A percentile compares a stretch with the other conserved stretches of the same genome.
Conservation (phyloP, 2,888 invertebrate species). For the Chymomyza caudatula region DNA sequence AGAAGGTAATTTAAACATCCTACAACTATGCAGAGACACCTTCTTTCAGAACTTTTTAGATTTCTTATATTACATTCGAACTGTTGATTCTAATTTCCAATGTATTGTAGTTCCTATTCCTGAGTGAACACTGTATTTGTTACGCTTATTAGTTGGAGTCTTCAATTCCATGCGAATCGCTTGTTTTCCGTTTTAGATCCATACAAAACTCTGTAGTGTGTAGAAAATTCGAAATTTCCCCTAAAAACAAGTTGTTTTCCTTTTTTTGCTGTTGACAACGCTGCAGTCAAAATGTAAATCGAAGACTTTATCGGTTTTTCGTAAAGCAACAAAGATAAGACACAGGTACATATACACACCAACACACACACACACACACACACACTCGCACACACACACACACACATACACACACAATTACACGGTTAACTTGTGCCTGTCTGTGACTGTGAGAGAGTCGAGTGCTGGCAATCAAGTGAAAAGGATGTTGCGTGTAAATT, state of each 20-base stretch:
- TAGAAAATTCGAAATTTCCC: background rate
- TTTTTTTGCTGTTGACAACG: background rate
- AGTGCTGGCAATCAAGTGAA: constrained; percentile 63
- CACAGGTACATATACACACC: background rate
- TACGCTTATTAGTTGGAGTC: too few species aligned
- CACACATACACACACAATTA: background rate
- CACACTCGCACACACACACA: background rate
- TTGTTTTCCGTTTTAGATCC: too few species aligned
- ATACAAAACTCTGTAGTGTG: background rate
- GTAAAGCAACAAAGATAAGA: constrained; percentile 37
- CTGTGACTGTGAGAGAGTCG: background rate
- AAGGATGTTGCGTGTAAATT: constrained; percentile 63
- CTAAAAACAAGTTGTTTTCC: background rate
- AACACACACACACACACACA: background rate
- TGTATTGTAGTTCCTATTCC: too few species aligned
- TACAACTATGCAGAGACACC: too few species aligned
- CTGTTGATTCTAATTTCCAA: too few species aligned
- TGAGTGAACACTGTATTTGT: too few species aligned
- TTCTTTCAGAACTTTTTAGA: too few species aligned
- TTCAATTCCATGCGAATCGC: too few species aligned
- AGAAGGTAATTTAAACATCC: too few species aligned
- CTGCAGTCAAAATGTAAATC: constrained; percentile 59
- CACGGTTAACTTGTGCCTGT: too few species aligned
- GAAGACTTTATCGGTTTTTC: constrained; percentile 50
- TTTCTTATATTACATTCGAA: too few species aligned